Conservation (phyloP, 2,113 vertebrate genomes). For the Cromileptes altivelis region DNA sequence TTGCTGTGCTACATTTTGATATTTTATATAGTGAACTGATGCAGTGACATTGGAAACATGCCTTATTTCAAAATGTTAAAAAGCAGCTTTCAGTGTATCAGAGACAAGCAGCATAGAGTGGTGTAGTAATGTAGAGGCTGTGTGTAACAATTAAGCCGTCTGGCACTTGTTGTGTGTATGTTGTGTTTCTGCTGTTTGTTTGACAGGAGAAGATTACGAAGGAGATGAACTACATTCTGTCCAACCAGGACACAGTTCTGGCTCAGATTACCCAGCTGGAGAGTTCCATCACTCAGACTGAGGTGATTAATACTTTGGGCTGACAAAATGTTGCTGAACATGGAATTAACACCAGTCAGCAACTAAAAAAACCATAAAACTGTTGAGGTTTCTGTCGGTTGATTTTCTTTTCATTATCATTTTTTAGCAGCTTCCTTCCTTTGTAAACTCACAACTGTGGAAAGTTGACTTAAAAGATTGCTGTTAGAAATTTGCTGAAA, state of each 20-base stretch:
- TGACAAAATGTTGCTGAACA: conserved; percentile 14
- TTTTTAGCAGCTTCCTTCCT: background rate
- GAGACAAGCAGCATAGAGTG: background rate
- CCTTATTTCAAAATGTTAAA: background rate
- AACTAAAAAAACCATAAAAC: conserved; percentile 12
- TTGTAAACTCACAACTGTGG: background rate
- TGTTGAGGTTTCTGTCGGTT: background rate
- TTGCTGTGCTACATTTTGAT: background rate
- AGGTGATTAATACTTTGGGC: conserved; percentile 83
- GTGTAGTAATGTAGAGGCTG: background rate
- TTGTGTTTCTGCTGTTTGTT: conserved; percentile 37
- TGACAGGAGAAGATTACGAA: conserved; percentile 95
- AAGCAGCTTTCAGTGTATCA: background rate
- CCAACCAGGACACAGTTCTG: conserved; percentile 94
- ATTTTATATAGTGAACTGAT: background rate
- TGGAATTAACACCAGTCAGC: conserved; percentile 11
- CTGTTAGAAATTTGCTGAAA: background rate
- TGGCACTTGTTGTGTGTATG: conserved; percentile 3
- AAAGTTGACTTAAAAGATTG: background rate
- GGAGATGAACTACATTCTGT: conserved; percentile 93
- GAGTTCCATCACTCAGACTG: conserved; percentile 91
- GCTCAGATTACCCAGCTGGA: conserved; percentile 95
- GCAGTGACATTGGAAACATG: background rate
- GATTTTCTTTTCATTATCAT: no score
- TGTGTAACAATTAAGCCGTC: background rate